A percentile compares a stretch with the other conserved stretches of the same genome.
Conservation (phyloP, 1,140 invertebrate genomes). For the Pantala flavescens region DNA sequence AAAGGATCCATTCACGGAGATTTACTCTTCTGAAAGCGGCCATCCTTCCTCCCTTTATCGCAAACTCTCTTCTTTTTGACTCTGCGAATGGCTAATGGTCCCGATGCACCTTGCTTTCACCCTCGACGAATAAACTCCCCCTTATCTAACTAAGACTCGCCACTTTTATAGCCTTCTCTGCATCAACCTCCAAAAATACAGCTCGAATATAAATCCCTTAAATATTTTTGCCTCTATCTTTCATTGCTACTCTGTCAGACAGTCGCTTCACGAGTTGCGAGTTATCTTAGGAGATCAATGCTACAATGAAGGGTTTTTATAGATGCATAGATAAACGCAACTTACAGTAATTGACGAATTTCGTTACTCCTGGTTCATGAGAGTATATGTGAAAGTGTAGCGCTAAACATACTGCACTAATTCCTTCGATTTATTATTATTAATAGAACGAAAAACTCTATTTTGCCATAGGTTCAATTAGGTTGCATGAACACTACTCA, state of each 20-base stretch:
- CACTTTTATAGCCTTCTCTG: neutral
- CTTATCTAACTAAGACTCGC: neutral
- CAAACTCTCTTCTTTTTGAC: neutral
- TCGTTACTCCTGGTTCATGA: too few relatives aligned
- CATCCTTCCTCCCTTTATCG: neutral
- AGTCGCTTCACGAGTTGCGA: neutral
- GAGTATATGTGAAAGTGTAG: too few relatives aligned
- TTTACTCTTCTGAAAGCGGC: neutral
- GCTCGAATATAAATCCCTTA: neutral
- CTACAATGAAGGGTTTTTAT: neutral
- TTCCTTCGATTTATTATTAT: too few relatives aligned
- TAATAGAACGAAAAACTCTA: too few relatives aligned
- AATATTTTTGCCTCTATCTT: neutral
- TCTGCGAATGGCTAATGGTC: neutral
- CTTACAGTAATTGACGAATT: too few relatives aligned
- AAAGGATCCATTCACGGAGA: too few relatives aligned
- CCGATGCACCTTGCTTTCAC: neutral
- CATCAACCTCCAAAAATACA: neutral
- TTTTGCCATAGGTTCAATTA: too few relatives aligned
- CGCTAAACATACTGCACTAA: too few relatives aligned
- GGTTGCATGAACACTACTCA: too few relatives aligned
- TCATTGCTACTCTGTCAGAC: neutral
- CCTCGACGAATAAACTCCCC: neutral
- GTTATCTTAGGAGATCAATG: neutral
- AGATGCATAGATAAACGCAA: too few relatives aligned